phyloP scores from a whole-genome alignment of 2,797 vertebrate genomes.

The Amblyopsis hoosieri region DNA sequence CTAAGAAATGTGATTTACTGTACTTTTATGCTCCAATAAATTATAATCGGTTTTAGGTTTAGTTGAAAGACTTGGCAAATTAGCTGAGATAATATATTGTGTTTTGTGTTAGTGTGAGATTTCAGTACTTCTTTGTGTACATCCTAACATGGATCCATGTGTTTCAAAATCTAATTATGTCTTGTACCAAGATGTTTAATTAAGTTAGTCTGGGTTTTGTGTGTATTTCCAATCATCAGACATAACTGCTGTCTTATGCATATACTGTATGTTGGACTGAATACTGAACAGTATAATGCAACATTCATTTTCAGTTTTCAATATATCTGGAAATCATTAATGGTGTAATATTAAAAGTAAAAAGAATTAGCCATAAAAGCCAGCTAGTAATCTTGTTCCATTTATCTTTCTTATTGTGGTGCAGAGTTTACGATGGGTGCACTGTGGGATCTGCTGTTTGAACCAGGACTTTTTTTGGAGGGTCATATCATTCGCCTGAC shows the following conservation, averaged over 20 bases:
- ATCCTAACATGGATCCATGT: neutral
- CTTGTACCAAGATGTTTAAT: too few relatives aligned
- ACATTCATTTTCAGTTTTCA: too few relatives aligned
- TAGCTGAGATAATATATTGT: neutral
- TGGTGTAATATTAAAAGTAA: too few relatives aligned
- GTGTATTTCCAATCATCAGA: too few relatives aligned
- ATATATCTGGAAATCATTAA: too few relatives aligned
- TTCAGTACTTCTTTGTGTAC: slow-evolving; percentile 12
- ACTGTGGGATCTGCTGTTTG: slow-evolving; percentile 32
- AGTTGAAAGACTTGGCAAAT: neutral
- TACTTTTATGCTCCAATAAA: neutral
- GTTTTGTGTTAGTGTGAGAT: neutral
- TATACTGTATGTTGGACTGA: too few relatives aligned
- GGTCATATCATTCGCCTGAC: slow-evolving; percentile 33
- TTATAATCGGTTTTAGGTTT: neutral
- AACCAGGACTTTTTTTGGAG: slow-evolving; percentile 49
- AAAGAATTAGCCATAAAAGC: too few relatives aligned
- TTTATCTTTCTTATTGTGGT: slow-evolving; percentile 9
- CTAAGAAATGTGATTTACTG: neutral
- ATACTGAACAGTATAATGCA: too few relatives aligned
- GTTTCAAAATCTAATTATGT: too few relatives aligned
- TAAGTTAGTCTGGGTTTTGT: too few relatives aligned
- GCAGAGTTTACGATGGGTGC: slow-evolving; percentile 19
- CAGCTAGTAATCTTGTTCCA: neutral
- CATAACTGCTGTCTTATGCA: too few relatives aligned